Base-by-base conservation (phyloP, 2,888 invertebrate species). In the Cephus pulcher region DNA sequence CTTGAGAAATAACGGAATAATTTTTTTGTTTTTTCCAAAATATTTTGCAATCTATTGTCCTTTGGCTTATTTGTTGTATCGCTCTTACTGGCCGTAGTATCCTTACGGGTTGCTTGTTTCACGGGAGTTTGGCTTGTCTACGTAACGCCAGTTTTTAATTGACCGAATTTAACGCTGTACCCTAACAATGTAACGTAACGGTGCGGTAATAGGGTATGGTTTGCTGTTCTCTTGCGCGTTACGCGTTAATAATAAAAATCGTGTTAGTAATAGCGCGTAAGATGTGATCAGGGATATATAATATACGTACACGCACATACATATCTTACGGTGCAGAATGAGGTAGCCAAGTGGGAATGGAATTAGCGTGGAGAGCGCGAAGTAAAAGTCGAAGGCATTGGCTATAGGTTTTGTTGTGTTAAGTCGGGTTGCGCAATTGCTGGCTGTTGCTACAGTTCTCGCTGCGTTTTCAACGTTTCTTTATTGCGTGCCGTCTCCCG, bases 321-420 rank as follows among this genome's bases (percentile, higher is more conserved):
- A 0, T 56, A 9, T 56, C 56, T 23, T 23, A 56, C 2, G 56
- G 56, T 56, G 56, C 9, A 56, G 56, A 56, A 56, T 23, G 56
- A 56, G 56, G 56, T 56, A 56, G 56, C 23, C 56, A 56, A 56
- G 56, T 56, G 56, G 56, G 56, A 56, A 23, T 56, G 23, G 56
- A 56, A 56, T 56, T 56, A 56, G 56, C 56, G 23, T 23, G 56
- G 23, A 56, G 56, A 56, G 56, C 56, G 23, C 56, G 74, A 35
- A 23, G 76, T 78, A 75, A 83, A 69, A 78, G 78, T 79, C 76
- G 75, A 76, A 68, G 80, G 75, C 79, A 76, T 77, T 83, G 81
- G 77, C 80, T 79, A 80, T 79, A 75, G 79, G 76, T 76, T 75
- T 80, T 71, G 80, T 84, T 82, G 82, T 80, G 78, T 74, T 74